Percentiles rank a stretch among this genome's conserved stretches.
Evolutionary conservation across 2,113 vertebrate species (phyloP).

Genomic region (Tenrec ecaudatus): DNA sequence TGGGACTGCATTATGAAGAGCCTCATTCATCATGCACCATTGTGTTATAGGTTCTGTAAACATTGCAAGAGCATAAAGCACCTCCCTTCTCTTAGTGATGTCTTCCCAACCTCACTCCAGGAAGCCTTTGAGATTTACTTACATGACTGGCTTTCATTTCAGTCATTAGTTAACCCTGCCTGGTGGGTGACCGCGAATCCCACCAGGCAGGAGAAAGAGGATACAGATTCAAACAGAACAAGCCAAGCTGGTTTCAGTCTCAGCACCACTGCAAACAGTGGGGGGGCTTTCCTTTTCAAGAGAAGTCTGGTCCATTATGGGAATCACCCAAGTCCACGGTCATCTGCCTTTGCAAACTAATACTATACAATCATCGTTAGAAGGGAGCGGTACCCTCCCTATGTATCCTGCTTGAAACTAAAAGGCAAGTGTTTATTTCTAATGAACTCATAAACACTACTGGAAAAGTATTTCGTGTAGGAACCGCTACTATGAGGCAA

Average conservation of each 20-base stretch:
- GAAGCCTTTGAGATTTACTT: slow-evolving; percentile 76
- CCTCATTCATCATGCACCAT: slow-evolving; percentile 75
- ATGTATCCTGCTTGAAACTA: background rate
- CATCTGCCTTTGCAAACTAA: slow-evolving; percentile 77
- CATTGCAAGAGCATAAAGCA: slow-evolving; percentile 60
- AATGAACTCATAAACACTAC: background rate
- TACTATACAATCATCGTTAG: slow-evolving; percentile 66
- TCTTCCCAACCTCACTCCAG: slow-evolving; percentile 74
- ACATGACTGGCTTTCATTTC: slow-evolving; percentile 75
- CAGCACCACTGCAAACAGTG: slow-evolving; percentile 57
- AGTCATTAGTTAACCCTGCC: slow-evolving; percentile 71
- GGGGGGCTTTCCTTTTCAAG: slow-evolving; percentile 75
- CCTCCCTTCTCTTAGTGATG: slow-evolving; percentile 60
- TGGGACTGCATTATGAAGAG: slow-evolving; percentile 43
- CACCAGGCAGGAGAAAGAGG: slow-evolving; percentile 66
- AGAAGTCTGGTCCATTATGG: slow-evolving; percentile 72
- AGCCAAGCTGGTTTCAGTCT: slow-evolving; percentile 27
- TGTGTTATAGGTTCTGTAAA: slow-evolving; percentile 77
- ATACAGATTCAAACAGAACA: slow-evolving; percentile 81
- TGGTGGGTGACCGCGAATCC: slow-evolving; percentile 66
- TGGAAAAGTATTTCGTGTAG: background rate
- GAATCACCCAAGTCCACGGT: slow-evolving; percentile 73
- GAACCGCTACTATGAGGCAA: background rate
- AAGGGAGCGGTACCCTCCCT: slow-evolving; percentile 54
- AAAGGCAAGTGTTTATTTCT: slow-evolving; percentile 27